A percentile compares a stretch with the other conserved stretches of the same genome.
Conservation (phyloP, 2,888 invertebrate genomes). For the Melanotus villosus region DNA sequence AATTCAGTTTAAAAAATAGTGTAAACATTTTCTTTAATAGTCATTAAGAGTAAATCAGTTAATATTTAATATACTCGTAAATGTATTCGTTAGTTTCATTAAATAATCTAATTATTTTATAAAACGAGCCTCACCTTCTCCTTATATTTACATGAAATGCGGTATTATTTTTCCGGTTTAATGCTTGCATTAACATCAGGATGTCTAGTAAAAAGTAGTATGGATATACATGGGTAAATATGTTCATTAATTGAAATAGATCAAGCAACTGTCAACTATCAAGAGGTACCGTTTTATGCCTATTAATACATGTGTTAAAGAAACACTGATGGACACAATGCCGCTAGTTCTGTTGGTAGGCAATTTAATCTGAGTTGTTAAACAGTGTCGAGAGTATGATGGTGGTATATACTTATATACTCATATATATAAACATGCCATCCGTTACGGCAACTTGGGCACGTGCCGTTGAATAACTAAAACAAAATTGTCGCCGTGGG, state of each 20-base stretch:
- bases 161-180: conserved; percentile 10
- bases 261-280: conserved; percentile 58
- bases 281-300: conserved; percentile 46
- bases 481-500: conserved; percentile 23
- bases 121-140: background rate
- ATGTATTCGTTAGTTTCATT: too few species aligned
- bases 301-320: conserved; percentile 30
- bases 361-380: conserved; percentile 33
- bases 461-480: conserved; percentile 36
- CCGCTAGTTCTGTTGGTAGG: conserved; percentile 24
- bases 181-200: conserved; percentile 13
- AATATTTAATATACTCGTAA: too few species aligned
- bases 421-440: conserved; percentile 23
- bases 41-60: too few species aligned
- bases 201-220: conserved; percentile 59
- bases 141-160: conserved; percentile 16
- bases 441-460: conserved; percentile 29
- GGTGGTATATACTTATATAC: conserved; percentile 32
- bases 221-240: conserved; percentile 62
- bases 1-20: too few species aligned
- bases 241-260: conserved; percentile 68
- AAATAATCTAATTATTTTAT: too few species aligned
- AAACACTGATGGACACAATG: conserved; percentile 13
- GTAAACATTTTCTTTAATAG: too few species aligned
- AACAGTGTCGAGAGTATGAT: conserved; percentile 30